Evolutionary conservation across 1,140 invertebrate genomes (phyloP).

Genomic region (Zaprionus camerounensis): DNA sequence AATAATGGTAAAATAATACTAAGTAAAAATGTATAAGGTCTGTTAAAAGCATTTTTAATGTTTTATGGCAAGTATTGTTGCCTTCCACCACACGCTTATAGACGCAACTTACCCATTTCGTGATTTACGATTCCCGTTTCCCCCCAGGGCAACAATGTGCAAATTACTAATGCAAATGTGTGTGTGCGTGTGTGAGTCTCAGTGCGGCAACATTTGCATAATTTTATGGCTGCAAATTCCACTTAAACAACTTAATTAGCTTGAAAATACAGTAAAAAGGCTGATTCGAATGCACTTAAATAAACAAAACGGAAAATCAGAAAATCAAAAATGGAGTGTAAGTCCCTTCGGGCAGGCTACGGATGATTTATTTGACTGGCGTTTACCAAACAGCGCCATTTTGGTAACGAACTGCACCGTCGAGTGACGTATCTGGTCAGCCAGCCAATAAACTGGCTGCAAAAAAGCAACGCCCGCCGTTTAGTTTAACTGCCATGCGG

Average conservation of each 20-base stretch:
- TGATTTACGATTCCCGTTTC: conserved; percentile 62
- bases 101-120: conserved; percentile 60
- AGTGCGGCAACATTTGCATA: conserved; percentile 67
- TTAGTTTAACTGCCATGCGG: conserved; percentile 11
- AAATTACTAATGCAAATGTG: conserved; percentile 78
- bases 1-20: not conserved
- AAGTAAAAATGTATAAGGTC: not conserved
- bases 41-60: not conserved
- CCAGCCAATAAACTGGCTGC: conserved; percentile 51
- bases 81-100: conserved; percentile 3
- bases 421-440: conserved; percentile 35
- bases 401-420: conserved; percentile 39
- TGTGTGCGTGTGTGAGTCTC: conserved; percentile 28
- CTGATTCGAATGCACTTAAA: conserved; percentile 77
- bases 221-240: conserved; percentile 79
- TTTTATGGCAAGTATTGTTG: not conserved
- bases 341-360: conserved; percentile 67
- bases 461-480: conserved; percentile 46
- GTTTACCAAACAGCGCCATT: conserved; percentile 55
- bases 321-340: conserved; percentile 67
- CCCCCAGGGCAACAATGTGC: conserved; percentile 54
- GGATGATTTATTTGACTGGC: conserved; percentile 62
- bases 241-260: conserved; percentile 80
- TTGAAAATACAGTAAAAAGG: conserved; percentile 59
- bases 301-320: conserved; percentile 55